These are phyloP conservation scores for Trachelus troglodyta DNA, from an alignment of 2,888 invertebrate species.

Conservation along the genomic window DNA sequence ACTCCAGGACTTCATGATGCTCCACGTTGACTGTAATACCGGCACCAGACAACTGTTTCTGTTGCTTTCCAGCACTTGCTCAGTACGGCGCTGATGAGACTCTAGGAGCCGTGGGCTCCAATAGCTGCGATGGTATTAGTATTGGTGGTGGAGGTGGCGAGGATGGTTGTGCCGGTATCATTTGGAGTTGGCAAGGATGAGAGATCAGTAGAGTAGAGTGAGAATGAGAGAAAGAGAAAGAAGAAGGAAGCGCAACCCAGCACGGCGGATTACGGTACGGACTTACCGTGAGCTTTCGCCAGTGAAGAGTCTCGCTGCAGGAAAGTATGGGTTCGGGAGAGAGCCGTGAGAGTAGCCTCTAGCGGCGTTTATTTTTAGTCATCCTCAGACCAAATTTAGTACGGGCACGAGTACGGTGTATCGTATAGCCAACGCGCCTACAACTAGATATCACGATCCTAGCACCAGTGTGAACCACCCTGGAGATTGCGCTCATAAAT, in stretches of 20 bases:
- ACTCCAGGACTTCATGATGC: background rate
- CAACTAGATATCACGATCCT: slow-evolving; percentile 34
- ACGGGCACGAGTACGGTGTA: slow-evolving; percentile 51
- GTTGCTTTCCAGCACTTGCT: background rate
- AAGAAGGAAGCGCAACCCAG: background rate
- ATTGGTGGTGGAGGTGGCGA: slow-evolving; percentile 29
- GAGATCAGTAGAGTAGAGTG: background rate
- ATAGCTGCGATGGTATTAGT: slow-evolving; percentile 17
- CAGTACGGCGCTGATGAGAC: background rate
- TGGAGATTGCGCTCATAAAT: background rate
- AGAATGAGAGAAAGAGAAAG: slow-evolving; percentile 22
- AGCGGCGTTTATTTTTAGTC: slow-evolving; percentile 57
- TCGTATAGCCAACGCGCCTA: slow-evolving; percentile 55
- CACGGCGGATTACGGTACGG: slow-evolving; percentile 13
- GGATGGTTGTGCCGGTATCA: slow-evolving; percentile 24
- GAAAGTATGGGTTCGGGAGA: slow-evolving; percentile 40
- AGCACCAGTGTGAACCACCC: background rate
- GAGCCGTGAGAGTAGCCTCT: slow-evolving; percentile 37
- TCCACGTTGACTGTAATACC: background rate
- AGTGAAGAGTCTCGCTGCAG: slow-evolving; percentile 40
- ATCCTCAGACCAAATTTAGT: slow-evolving; percentile 64
- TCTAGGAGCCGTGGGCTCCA: background rate
- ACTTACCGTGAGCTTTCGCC: slow-evolving; percentile 49
- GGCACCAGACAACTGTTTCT: background rate
- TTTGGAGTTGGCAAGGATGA: slow-evolving; percentile 12